phyloP scores from a whole-genome alignment of 2,888 invertebrate genomes.

The Melanostoma scalare region DNA sequence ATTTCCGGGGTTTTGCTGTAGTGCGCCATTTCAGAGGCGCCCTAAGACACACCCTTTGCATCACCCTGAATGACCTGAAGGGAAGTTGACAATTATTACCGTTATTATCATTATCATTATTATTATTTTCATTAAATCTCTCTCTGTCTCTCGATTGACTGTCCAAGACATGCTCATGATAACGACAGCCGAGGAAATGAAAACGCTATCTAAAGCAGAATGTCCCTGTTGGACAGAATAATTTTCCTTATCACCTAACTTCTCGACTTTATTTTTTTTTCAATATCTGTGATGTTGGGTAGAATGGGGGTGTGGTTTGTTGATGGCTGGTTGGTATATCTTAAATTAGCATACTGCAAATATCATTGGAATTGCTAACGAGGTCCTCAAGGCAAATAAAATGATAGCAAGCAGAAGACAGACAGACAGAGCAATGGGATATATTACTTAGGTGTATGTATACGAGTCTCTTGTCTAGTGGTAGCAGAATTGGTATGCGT shows the following conservation, averaged over 20 bases:
- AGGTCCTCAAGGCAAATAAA: conserved; percentile 69
- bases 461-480: conserved; percentile 16
- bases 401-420: conserved; percentile 43
- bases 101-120: conserved; percentile 71
- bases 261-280: conserved; percentile 53
- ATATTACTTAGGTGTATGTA: background rate
- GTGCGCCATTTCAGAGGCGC: conserved; percentile 24
- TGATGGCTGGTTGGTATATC: conserved; percentile 6
- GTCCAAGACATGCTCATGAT: conserved; percentile 31
- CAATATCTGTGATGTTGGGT: background rate
- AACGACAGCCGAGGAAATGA: conserved; percentile 35
- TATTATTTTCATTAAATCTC: conserved; percentile 70
- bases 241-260: conserved; percentile 71
- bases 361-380: conserved; percentile 71
- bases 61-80: conserved; percentile 28
- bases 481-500: conserved; percentile 20
- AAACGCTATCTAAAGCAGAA: conserved; percentile 21
- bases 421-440: background rate
- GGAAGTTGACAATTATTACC: conserved; percentile 67
- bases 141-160: conserved; percentile 11
- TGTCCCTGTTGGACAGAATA: conserved; percentile 54
- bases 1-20: conserved; percentile 37
- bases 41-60: conserved; percentile 52
- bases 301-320: background rate
- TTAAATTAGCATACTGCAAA: conserved; percentile 71